phyloP scores from a whole-genome alignment of 2,888 invertebrate species.

The Hedya salicella region DNA sequence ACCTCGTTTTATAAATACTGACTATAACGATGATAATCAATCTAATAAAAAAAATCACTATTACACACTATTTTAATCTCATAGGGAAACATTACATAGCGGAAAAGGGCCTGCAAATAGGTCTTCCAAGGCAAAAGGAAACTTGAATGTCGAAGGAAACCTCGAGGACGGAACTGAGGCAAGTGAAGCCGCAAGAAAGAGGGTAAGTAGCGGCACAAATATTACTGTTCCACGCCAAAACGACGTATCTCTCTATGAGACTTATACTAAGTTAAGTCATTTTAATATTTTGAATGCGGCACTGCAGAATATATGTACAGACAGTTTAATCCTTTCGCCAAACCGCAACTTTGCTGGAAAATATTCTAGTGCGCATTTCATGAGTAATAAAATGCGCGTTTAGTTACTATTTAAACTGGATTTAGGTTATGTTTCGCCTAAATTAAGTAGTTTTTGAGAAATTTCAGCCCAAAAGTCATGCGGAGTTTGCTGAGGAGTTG shows the following conservation, averaged over 20 bases:
- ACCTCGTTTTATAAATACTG: too few species aligned
- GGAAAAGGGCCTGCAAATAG: background rate
- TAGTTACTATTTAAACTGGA: slow-evolving; percentile 6
- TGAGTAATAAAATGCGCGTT: slow-evolving; percentile 13
- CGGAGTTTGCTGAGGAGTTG: too few species aligned
- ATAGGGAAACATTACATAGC: background rate
- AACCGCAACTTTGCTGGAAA: slow-evolving; percentile 16
- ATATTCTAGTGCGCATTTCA: slow-evolving; percentile 20
- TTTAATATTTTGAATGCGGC: too few species aligned
- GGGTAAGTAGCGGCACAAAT: slow-evolving; percentile 34
- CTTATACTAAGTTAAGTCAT: too few species aligned
- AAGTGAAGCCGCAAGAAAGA: slow-evolving; percentile 15
- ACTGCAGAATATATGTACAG: slow-evolving; percentile 29
- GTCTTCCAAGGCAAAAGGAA: background rate
- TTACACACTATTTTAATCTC: too few species aligned
- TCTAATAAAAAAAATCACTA: too few species aligned
- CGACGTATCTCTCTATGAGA: too few species aligned
- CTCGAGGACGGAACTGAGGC: slow-evolving; percentile 5
- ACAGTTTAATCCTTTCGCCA: slow-evolving; percentile 34
- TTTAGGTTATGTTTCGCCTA: background rate
- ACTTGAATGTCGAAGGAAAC: slow-evolving; percentile 9
- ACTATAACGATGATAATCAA: too few species aligned
- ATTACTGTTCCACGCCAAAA: too few species aligned
- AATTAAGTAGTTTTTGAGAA: background rate
- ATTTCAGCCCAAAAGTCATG: too few species aligned